Evolutionary conservation across 2,797 vertebrate species (phyloP), one percentile per base, ranked within the genome.

Genomic region (Crypturellus tataupa): DNA sequence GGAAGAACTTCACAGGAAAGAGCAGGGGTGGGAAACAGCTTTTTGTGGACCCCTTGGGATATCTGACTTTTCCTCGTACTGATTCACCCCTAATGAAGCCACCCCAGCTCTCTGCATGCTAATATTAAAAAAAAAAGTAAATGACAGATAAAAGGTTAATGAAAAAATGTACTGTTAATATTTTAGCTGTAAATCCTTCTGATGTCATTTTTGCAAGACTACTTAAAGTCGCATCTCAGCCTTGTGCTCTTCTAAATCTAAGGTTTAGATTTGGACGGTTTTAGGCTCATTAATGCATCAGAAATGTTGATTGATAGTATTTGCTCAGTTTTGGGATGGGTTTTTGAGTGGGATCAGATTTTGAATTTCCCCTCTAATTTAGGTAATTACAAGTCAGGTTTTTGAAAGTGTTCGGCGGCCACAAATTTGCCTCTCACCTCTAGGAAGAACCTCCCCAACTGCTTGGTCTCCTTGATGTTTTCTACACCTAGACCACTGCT

Each of bases 51-150:
- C 62, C 76, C 78, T 53, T 64, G 44, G 44, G 92, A 87, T 90
- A 90, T 2, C 5, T 77, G 56, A 80, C 24, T 62, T 92, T 59
- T 85, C 55, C 64, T 90, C 18, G 23, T 80, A 85, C 64, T 87
- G 84, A 87, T 95, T 95, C 86, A 93, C 55, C 58, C 24, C 6
- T 37, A 58, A 72, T 75, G 71, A 90, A 91, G 29, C 62, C 67
- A 90, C n/a, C 73, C 35, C 44, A 56, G 33, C 12, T 51, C 59
- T 76, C 55, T 91, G 59, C 31, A 75, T 59, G 58, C 10, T 71
- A 10, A 24, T 33, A 21, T 55, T 55, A 31, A 55, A 31, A 17
- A 31, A 31, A 55, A 55, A 31, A 0, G 0, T 55, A 82, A 91
- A 60, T 56, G 42, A 87, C 25, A 92, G 64, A 33, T 83, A 77